Percentiles rank a stretch among this genome's conserved stretches.
phyloP scores from a whole-genome alignment of 1,140 invertebrate genomes.

The Copidosoma floridanum region DNA sequence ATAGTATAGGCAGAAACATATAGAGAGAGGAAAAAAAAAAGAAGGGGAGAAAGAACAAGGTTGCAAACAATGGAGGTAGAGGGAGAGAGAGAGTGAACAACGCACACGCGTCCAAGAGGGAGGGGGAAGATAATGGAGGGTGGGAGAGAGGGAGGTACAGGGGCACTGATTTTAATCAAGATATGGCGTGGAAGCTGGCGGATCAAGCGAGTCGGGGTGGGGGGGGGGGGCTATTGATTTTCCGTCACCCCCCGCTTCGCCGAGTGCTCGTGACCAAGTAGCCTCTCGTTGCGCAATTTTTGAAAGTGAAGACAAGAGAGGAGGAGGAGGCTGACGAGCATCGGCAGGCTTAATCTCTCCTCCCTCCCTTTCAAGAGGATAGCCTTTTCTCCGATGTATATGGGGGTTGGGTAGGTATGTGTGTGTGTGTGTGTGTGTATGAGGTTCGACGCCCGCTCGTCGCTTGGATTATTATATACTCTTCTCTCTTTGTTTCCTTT shows the following conservation, averaged over 20 bases:
- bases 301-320: slow-evolving; percentile 27
- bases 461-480: too few species aligned
- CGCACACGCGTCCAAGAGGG: too few species aligned
- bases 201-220: slow-evolving; percentile 50
- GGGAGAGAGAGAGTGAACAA: neutral
- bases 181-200: slow-evolving; percentile 50
- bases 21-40: too few species aligned
- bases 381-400: too few species aligned
- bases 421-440: too few species aligned
- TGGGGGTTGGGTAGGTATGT: too few species aligned
- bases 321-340: neutral
- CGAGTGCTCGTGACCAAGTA: slow-evolving; percentile 51
- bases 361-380: too few species aligned
- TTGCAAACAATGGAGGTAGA: neutral
- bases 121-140: too few species aligned
- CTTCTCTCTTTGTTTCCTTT: too few species aligned
- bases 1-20: too few species aligned
- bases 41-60: neutral
- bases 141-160: slow-evolving; percentile 27
- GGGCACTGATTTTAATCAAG: slow-evolving; percentile 58
- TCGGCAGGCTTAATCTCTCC: neutral
- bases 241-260: too few species aligned
- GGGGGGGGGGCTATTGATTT: slow-evolving; percentile 55
- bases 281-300: slow-evolving; percentile 41
- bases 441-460: too few species aligned